phyloP scores from a whole-genome alignment of 2,797 vertebrate species.

The Leontocebus nigricollis region DNA sequence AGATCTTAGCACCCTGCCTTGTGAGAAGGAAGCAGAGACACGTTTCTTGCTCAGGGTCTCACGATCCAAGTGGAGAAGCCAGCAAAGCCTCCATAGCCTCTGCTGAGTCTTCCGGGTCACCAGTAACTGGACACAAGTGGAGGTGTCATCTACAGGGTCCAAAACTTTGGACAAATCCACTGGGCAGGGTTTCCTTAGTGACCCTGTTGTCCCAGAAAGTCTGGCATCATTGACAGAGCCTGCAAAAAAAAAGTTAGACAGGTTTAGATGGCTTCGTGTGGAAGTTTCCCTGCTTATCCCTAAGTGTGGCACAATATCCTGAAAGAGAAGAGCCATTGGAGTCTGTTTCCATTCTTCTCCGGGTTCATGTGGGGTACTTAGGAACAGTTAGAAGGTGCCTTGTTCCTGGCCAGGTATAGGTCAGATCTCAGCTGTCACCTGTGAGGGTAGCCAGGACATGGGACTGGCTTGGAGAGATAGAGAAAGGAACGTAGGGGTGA shows the following conservation, averaged over 20 bases:
- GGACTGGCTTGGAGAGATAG: not conserved
- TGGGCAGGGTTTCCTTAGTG: not conserved
- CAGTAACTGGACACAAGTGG: not conserved
- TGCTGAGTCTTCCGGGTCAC: not conserved
- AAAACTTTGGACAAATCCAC: not conserved
- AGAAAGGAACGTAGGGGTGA: not conserved
- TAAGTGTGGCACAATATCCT: not conserved
- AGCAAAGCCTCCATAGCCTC: too few species aligned
- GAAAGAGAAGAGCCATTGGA: not conserved
- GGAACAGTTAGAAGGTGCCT: not conserved
- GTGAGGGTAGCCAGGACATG: not conserved
- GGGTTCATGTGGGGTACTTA: not conserved
- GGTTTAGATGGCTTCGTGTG: not conserved
- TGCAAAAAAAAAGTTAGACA: not conserved
- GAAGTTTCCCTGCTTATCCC: not conserved
- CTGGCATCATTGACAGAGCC: not conserved
- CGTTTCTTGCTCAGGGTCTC: not conserved
- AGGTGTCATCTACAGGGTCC: not conserved
- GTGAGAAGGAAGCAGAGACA: not conserved
- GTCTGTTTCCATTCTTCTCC: not conserved
- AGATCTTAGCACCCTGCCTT: not conserved
- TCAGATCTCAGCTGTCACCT: not conserved
- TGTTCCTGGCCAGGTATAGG: not conserved
- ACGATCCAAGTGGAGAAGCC: accelerated
- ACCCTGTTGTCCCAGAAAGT: not conserved